Conservation (phyloP, 37 sponge, comb jelly and placozoan genomes). For the Crambe crambe region DNA sequence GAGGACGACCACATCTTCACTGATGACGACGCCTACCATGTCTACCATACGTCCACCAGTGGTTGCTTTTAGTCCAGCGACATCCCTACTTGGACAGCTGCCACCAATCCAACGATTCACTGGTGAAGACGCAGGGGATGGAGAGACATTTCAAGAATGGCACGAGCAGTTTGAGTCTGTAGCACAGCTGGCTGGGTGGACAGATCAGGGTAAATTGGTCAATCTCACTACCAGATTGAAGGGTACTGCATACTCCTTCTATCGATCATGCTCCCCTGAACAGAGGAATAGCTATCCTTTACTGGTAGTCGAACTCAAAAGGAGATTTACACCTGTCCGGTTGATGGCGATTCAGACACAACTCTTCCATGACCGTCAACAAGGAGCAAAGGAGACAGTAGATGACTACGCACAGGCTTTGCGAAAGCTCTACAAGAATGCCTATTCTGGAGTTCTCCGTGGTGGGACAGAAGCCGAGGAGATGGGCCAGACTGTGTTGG, state of each 20-base stretch:
- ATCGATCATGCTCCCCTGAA: slow-evolving; percentile 40
- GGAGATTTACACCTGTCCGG: slow-evolving; percentile 46
- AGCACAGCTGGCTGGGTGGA: slow-evolving; percentile 38
- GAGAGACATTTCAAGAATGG: slow-evolving; percentile 58
- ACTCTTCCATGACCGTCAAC: slow-evolving; percentile 46
- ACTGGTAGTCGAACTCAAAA: slow-evolving; percentile 37
- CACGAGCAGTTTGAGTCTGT: slow-evolving; percentile 51
- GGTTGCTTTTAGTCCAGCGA: not conserved
- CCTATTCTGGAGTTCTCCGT: slow-evolving; percentile 10
- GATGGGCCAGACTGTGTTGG: slow-evolving; percentile 44
- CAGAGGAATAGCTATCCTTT: slow-evolving; percentile 31
- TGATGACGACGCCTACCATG: not conserved
- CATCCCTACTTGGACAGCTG: slow-evolving; percentile 12
- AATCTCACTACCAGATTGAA: slow-evolving; percentile 35
- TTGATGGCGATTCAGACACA: slow-evolving; percentile 36
- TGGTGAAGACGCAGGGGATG: slow-evolving; percentile 31
- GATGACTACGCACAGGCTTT: slow-evolving; percentile 60
- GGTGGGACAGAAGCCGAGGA: slow-evolving; percentile 43
- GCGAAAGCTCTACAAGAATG: slow-evolving; percentile 32
- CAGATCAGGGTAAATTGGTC: slow-evolving; percentile 35
- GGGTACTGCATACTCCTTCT: slow-evolving; percentile 52
- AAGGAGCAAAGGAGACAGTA: slow-evolving; percentile 38
- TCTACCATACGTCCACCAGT: not conserved
- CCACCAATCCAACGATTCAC: slow-evolving; percentile 48
- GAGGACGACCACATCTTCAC: not conserved